Base-by-base conservation (phyloP, 2,797 vertebrate species). In the Tiaroga cobitis region DNA sequence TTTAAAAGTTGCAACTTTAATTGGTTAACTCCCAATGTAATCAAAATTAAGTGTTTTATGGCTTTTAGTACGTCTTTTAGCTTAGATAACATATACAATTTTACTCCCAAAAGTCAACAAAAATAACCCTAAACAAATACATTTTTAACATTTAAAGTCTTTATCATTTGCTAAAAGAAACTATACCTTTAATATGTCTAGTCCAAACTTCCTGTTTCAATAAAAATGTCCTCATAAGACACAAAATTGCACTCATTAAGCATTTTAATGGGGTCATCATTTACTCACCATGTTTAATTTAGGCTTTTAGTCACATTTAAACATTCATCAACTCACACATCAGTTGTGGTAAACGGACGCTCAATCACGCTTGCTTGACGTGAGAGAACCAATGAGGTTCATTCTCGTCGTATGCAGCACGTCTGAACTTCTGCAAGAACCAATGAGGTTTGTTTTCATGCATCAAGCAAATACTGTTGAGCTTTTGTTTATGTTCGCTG, bases 1-100 rank as follows among this genome's bases (percentile, higher is more conserved):
- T 46, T 73, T 79, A 65, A 65, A 63, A 46, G 39, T 43, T 80
- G 37, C 39, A 41, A 26, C 15, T 77, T 59, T n/a, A 59, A 18
- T n/a, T 41, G 29, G 34, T 41, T 37, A 61, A 61, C 24, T 6
- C 8, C 3, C 54, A 59, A 18, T 39, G 0, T 41, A 77, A 75
- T 21, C 8, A 13, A 75, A 75, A 39, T n/a, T 4, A 77, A 43
- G 18, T 49, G 46, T 54, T 54, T 54, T 54, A 54, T 16, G 26
- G 13, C 26, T 29, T 8, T 29, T 63, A 16, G n/a, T 29, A 26
- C 1, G n/a, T 29, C n/a, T 29, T 32, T 29, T 63, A 63, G 13
- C n/a, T n/a, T 5, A 13, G n/a, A 26, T 59, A 24, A n/a, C 9
- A 59, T n/a, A 3, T 24, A 56, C 8, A 56, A 56, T 24, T 24